Base-by-base conservation (phyloP, 2,113 vertebrate genomes). In the Alexandromys fortis region DNA sequence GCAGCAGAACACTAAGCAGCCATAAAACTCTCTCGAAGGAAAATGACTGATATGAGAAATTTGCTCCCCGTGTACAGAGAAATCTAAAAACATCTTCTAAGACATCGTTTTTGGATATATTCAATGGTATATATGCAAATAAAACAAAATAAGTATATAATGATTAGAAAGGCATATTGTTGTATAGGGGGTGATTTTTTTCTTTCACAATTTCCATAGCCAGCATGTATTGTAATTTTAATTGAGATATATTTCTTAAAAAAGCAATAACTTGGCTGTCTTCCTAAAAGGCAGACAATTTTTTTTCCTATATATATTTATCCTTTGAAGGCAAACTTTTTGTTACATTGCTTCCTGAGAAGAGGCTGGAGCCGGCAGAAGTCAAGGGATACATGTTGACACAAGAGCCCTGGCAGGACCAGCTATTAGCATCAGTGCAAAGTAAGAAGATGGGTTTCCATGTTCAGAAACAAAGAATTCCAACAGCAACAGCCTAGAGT, bases 51-150 rank as follows among this genome's bases (percentile, higher is more conserved):
- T n/a, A 68, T 2, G 1, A 76, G 24, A 76, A 72, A 92, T 83
- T 85, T 42, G 65, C 13, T 81, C 47, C 35, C 14, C 33, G 14
- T 70, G 1, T 73, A 33, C 1, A 70, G 33, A 38, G 49, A 79
- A 79, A 94, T 76, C 87, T 82, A 94, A 88, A 95, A 87, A 5
- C 26, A 79, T 87, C 89, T 96, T 87, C 73, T 9, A 87, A 86
- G 91, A 87, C 11, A 77, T 75, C 45, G 58, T 92, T 93, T 96
- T 17, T 38, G 26, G 47, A 30, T 87, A 79, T 93, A 85, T 92
- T 63, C 78, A 93, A 65, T 83, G 35, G 92, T 33, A 6, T 26
- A 91, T 91, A 82, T 45, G 42, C 5, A 75, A 89, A 73, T 30
- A 83, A 92, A 93, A 89, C 26, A 89, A 91, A 92, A 30, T 33